Evolutionary conservation across 2,113 vertebrate species (phyloP).

Genomic region (Emydura subglobosa): DNA sequence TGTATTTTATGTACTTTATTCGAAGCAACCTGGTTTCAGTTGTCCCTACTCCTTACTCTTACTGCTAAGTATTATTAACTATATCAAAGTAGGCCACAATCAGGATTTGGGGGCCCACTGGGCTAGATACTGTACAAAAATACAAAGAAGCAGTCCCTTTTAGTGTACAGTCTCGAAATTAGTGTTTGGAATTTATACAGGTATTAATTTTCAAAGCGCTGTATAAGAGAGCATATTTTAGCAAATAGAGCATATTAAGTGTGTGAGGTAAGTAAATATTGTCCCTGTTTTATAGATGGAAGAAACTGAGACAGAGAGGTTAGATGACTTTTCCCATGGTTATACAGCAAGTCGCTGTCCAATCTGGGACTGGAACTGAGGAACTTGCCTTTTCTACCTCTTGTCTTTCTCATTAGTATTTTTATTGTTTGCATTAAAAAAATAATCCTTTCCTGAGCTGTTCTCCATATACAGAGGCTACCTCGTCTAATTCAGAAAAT

Average conservation of each 20-base stretch:
- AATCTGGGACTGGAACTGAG: not conserved
- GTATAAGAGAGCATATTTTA: not conserved
- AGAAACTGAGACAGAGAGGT: not conserved
- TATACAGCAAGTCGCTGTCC: not conserved
- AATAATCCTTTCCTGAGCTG: not conserved
- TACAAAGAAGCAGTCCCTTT: not conserved
- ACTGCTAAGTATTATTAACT: not conserved
- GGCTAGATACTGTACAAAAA: not conserved
- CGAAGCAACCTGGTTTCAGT: not conserved
- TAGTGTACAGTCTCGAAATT: not conserved
- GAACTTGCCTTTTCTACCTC: not conserved
- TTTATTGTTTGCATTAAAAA: not conserved
- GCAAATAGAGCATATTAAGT: not conserved
- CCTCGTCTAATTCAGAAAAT: not conserved
- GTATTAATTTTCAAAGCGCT: not conserved
- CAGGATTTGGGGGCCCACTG: not conserved
- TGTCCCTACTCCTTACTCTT: not conserved
- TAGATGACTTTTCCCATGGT: not conserved
- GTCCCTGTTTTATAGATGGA: not conserved
- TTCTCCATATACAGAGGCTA: not conserved
- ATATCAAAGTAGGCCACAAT: not conserved
- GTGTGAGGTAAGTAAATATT: not conserved
- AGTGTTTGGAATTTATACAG: not conserved
- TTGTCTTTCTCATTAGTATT: not conserved
- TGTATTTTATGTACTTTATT: not conserved